Percentiles rank a stretch among this genome's conserved stretches.
phyloP scores from a whole-genome alignment of 2,113 vertebrate genomes.

The Chiloscyllium plagiosum region DNA sequence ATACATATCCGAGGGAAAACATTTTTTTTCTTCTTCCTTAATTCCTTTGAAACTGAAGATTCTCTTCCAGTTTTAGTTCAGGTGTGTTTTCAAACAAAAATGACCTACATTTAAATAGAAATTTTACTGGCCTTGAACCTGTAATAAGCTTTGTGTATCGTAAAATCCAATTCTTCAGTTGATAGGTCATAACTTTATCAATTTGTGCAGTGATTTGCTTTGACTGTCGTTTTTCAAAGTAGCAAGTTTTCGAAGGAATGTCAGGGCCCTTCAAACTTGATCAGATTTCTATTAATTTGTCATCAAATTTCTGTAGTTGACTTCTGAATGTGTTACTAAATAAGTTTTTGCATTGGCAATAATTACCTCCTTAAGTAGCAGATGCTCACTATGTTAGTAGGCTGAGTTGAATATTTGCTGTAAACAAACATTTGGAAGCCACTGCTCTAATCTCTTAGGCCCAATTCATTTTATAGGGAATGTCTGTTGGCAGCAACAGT shows the following conservation, averaged over 20 bases:
- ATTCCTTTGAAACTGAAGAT: constrained; percentile 15
- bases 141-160: not conserved
- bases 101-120: not conserved
- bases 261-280: not conserved
- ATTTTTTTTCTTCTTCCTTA: constrained; percentile 26
- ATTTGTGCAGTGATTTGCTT: not conserved
- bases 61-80: constrained; percentile 29
- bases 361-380: not conserved
- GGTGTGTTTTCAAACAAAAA: not conserved
- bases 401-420: not conserved
- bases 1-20: constrained; percentile 15
- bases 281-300: not conserved
- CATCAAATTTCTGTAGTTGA: not conserved
- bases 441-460: not conserved
- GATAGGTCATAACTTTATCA: not conserved
- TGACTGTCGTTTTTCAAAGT: not conserved
- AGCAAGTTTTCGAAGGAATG: not conserved
- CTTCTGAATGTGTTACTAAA: not conserved
- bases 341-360: not conserved
- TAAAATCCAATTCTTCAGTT: not conserved
- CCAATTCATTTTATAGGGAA: too few relatives aligned
- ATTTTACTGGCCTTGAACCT: not conserved
- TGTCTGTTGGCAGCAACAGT: not conserved
- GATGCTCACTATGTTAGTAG: not conserved
- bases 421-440: not conserved